Evolutionary conservation across 2,797 vertebrate genomes (phyloP).

Genomic region (Acridotheres tristis): DNA sequence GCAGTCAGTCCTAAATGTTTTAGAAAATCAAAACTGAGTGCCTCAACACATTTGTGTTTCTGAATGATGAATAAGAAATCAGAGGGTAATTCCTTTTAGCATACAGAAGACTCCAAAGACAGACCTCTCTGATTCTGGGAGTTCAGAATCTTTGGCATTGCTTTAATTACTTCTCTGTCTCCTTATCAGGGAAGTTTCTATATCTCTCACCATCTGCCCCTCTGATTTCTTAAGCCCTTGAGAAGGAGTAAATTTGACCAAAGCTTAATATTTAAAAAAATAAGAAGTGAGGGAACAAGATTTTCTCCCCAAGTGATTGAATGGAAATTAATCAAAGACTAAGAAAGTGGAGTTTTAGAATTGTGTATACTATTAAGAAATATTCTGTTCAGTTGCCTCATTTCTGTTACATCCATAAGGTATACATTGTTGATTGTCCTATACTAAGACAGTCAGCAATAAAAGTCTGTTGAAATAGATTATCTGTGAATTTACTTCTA

Average conservation of each 20-base stretch:
- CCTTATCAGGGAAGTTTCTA: background rate
- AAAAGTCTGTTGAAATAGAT: background rate
- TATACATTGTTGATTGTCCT: background rate
- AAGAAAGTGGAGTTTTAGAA: background rate
- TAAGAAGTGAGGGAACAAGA: background rate
- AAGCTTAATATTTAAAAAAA: background rate
- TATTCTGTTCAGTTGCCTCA: background rate
- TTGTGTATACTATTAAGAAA: background rate
- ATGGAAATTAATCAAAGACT: background rate
- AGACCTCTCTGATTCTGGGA: background rate
- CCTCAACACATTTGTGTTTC: background rate
- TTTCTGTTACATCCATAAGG: background rate
- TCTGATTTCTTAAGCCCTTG: background rate
- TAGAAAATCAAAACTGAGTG: background rate
- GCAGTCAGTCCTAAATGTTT: background rate
- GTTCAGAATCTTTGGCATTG: background rate
- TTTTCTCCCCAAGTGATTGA: background rate
- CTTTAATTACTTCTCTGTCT: background rate
- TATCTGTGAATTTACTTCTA: background rate
- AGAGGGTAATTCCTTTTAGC: background rate
- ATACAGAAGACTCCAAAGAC: background rate
- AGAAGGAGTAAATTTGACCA: background rate
- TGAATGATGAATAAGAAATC: background rate
- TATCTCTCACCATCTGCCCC: background rate
- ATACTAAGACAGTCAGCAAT: background rate